phyloP scores from a whole-genome alignment of 2,888 invertebrate genomes.

The Schrankia costaestrigalis region DNA sequence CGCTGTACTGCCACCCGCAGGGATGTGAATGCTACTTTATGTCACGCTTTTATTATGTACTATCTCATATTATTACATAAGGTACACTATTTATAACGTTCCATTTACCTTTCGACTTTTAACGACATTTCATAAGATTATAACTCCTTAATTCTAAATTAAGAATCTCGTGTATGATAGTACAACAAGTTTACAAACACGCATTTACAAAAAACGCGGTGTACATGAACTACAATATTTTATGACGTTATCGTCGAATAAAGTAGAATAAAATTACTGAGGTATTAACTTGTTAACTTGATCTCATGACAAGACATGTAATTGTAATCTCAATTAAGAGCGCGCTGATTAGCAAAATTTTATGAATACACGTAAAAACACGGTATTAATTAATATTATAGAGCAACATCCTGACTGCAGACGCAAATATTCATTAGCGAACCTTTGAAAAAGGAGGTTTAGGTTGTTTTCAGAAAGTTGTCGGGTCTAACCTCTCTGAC shows the following conservation, averaged over 20 bases:
- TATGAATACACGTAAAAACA: constrained; percentile 2
- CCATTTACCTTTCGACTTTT: too few species aligned
- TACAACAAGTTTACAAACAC: too few species aligned
- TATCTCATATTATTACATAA: constrained; percentile 37
- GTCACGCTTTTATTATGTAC: constrained; percentile 38
- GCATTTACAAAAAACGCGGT: too few species aligned
- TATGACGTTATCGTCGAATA: neutral
- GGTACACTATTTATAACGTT: too few species aligned
- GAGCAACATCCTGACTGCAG: too few species aligned
- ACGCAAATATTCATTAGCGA: too few species aligned
- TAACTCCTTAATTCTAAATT: too few species aligned
- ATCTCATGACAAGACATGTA: constrained; percentile 9
- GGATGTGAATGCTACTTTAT: constrained; percentile 45
- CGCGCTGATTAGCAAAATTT: constrained; percentile 1
- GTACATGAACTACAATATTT: too few species aligned
- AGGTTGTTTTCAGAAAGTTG: constrained; percentile 13
- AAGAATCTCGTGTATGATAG: too few species aligned
- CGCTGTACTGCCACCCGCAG: constrained; percentile 55
- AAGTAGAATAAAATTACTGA: constrained; percentile 4
- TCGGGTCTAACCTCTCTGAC: constrained; percentile 14
- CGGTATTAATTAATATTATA: constrained; percentile 1
- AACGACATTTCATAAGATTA: too few species aligned
- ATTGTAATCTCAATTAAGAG: constrained; percentile 12
- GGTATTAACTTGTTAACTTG: constrained; percentile 7
- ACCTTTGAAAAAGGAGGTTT: constrained; percentile 5